Evolutionary conservation across 2,113 vertebrate genomes (phyloP).

Genomic region (Ammospiza nelsoni): DNA sequence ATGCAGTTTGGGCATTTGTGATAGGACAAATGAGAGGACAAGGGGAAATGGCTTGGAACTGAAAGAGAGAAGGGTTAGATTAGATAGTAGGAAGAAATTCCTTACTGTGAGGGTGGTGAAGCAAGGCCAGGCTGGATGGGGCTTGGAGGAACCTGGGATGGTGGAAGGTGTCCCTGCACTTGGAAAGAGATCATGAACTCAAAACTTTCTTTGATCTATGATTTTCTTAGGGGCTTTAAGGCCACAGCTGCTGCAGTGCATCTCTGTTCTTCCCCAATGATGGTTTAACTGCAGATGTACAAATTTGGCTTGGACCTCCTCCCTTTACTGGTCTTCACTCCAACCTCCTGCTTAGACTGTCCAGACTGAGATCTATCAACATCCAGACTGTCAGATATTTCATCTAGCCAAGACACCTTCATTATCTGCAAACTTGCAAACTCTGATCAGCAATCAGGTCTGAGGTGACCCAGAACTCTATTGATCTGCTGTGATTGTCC

Average conservation of each 20-base stretch:
- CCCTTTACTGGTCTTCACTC: not conserved
- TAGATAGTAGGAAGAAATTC: not conserved
- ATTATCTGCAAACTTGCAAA: not conserved
- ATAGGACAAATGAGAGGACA: not conserved
- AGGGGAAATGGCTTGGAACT: not conserved
- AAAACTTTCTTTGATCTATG: not conserved
- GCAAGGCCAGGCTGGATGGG: not conserved
- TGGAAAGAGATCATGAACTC: not conserved
- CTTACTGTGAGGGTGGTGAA: not conserved
- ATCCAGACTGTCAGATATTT: not conserved
- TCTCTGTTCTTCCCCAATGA: fast-evolving
- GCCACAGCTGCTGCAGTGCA: not conserved
- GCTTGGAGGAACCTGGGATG: not conserved
- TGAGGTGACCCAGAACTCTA: not conserved
- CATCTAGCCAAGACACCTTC: not conserved
- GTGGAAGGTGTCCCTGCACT: not conserved
- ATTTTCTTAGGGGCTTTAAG: not conserved
- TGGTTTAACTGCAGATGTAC: not conserved
- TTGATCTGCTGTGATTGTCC: not conserved
- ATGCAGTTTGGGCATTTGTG: not conserved
- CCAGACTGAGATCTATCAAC: not conserved
- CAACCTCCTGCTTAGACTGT: no score
- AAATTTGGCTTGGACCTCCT: not conserved
- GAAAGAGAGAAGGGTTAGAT: not conserved
- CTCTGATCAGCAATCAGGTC: not conserved